A percentile compares a stretch with the other conserved stretches of the same genome.
These are phyloP conservation scores for Drosophila pandora DNA, from an alignment of 1,140 invertebrate species.

Conservation along the genomic window DNA sequence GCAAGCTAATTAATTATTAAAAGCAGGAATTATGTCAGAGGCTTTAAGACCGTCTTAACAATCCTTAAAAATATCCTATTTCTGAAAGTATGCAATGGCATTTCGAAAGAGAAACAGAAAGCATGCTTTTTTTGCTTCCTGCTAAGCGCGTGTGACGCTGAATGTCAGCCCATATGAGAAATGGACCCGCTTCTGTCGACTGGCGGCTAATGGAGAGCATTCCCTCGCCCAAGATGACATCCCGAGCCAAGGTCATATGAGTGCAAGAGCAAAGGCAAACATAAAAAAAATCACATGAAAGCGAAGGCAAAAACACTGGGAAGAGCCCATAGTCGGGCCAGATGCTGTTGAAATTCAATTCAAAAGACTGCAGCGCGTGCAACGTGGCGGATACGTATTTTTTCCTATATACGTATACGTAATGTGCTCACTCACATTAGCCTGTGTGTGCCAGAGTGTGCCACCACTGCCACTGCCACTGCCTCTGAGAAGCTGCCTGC, in stretches of 20 bases:
- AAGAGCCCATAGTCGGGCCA: slow-evolving; percentile 4
- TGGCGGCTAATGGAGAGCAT: slow-evolving; percentile 40
- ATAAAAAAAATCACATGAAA: neutral
- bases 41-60: neutral
- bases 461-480: slow-evolving; percentile 4
- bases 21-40: neutral
- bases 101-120: neutral
- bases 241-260: slow-evolving; percentile 59
- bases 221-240: slow-evolving; percentile 47
- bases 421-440: slow-evolving; percentile 36
- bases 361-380: slow-evolving; percentile 48
- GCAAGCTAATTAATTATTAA: slow-evolving; percentile 10
- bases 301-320: neutral
- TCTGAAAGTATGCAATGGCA: neutral
- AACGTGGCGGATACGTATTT: slow-evolving; percentile 34
- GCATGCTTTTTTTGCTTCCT: neutral
- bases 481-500: slow-evolving; percentile 25
- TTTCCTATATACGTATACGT: slow-evolving; percentile 48
- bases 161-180: slow-evolving; percentile 34
- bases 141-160: slow-evolving; percentile 20
- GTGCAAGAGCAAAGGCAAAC: slow-evolving; percentile 34
- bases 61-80: too few relatives aligned
- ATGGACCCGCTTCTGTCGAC: slow-evolving; percentile 27
- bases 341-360: slow-evolving; percentile 46
- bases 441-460: neutral